Evolutionary conservation across 2,888 invertebrate genomes (phyloP).

Genomic region (Scelioninae gen. 1): DNA sequence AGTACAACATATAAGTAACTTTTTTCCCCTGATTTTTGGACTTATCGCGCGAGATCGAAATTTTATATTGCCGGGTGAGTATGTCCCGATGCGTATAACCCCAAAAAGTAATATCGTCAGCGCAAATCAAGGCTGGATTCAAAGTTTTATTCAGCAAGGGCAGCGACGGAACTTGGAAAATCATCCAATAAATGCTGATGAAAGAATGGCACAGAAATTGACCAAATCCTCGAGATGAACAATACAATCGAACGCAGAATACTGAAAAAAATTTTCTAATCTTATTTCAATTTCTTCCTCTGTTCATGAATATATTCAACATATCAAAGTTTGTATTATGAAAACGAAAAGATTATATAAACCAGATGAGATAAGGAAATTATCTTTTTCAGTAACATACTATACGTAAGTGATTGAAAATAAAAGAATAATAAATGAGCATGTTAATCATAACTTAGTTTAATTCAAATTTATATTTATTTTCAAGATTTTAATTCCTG

Average conservation of each 20-base stretch:
- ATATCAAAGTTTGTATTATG: constrained; percentile 3
- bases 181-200: constrained; percentile 66
- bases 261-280: constrained; percentile 25
- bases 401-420: no score
- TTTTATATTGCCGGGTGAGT: constrained; percentile 58
- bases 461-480: no score
- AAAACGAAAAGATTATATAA: not conserved
- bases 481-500: no score
- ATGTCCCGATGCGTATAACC: constrained; percentile 52
- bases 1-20: constrained; percentile 33
- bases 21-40: constrained; percentile 46
- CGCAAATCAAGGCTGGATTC: constrained; percentile 65
- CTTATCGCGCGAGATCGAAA: constrained; percentile 53
- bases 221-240: constrained; percentile 46
- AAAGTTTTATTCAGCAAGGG: constrained; percentile 58
- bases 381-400: no score
- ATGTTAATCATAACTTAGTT: no score
- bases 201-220: constrained; percentile 60
- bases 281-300: constrained; percentile 34
- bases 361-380: not conserved
- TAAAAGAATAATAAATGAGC: no score
- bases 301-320: constrained; percentile 32
- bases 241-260: constrained; percentile 53
- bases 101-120: constrained; percentile 71
- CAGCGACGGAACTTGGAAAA: constrained; percentile 50